These are phyloP conservation scores for Coelinius sp. DNA, from an alignment of 2,888 invertebrate species.

Conservation along the genomic window DNA sequence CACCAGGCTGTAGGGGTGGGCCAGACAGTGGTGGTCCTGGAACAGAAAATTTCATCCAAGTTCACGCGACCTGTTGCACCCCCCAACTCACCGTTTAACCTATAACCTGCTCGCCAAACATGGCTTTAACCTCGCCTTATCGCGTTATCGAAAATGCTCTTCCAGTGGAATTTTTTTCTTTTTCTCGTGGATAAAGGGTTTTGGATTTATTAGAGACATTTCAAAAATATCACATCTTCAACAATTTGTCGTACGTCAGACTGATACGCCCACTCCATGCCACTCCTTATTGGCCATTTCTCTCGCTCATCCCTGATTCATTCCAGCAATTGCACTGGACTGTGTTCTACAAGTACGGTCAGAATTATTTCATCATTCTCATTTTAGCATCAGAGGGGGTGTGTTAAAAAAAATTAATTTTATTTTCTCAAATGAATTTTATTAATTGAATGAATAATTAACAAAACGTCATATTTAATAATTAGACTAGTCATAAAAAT, in stretches of 20 bases:
- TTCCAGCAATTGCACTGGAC: slow-evolving; percentile 57
- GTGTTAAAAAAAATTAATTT: too few relatives aligned
- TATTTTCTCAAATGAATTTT: too few relatives aligned
- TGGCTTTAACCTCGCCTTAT: slow-evolving; percentile 71
- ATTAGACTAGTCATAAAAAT: too few relatives aligned
- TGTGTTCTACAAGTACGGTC: slow-evolving; percentile 51
- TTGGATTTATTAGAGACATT: not conserved
- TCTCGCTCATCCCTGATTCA: slow-evolving; percentile 53
- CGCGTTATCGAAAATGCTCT: slow-evolving; percentile 67
- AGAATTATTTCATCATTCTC: not conserved
- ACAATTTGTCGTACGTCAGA: slow-evolving; percentile 37
- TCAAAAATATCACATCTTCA: not conserved
- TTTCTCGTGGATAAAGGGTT: not conserved
- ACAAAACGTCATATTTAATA: too few relatives aligned
- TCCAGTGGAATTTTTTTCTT: too few relatives aligned
- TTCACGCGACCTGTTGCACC: slow-evolving; percentile 71
- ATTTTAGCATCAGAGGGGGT: too few relatives aligned
- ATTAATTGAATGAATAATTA: too few relatives aligned
- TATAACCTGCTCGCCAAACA: slow-evolving; percentile 71
- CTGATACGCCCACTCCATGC: slow-evolving; percentile 60
- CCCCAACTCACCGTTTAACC: slow-evolving; percentile 70
- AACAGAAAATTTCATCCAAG: slow-evolving; percentile 71
- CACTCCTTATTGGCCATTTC: slow-evolving; percentile 61
- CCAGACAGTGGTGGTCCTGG: slow-evolving; percentile 66
- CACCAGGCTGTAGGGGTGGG: slow-evolving; percentile 52